Conservation (phyloP, 2,888 invertebrate species). For the Aspidiotus destructor region DNA sequence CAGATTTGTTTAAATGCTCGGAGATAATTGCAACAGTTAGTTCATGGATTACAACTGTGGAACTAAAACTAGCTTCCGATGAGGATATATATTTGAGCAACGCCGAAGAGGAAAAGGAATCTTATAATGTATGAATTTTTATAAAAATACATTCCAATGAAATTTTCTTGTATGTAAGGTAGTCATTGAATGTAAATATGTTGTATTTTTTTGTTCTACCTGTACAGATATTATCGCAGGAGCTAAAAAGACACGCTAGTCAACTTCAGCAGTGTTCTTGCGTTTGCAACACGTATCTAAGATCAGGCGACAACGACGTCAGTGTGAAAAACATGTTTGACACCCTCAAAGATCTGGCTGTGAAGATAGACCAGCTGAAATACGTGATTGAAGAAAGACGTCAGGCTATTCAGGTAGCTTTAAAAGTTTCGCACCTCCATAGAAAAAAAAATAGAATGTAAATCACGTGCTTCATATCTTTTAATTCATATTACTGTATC, state of each 20-base stretch:
- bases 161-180: neutral
- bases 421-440: slow-evolving; percentile 12
- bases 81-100: slow-evolving; percentile 18
- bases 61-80: slow-evolving; percentile 20
- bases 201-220: neutral
- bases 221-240: neutral
- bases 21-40: neutral
- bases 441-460: slow-evolving; percentile 9
- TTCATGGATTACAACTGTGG: slow-evolving; percentile 21
- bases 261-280: neutral
- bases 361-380: slow-evolving; percentile 6
- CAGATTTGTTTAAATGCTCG: slow-evolving; percentile 20
- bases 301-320: neutral
- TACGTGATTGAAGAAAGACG: slow-evolving; percentile 17
- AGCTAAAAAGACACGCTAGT: neutral
- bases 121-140: slow-evolving; percentile 6
- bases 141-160: neutral
- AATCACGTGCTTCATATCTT: neutral
- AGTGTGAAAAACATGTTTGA: neutral
- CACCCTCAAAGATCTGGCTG: neutral
- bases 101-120: slow-evolving; percentile 8
- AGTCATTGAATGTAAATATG: neutral
- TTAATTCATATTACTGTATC: neutral
- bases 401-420: slow-evolving; percentile 26
- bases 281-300: neutral